Base-by-base conservation (phyloP, 2,797 vertebrate genomes). In the Girardinus metallicus region DNA sequence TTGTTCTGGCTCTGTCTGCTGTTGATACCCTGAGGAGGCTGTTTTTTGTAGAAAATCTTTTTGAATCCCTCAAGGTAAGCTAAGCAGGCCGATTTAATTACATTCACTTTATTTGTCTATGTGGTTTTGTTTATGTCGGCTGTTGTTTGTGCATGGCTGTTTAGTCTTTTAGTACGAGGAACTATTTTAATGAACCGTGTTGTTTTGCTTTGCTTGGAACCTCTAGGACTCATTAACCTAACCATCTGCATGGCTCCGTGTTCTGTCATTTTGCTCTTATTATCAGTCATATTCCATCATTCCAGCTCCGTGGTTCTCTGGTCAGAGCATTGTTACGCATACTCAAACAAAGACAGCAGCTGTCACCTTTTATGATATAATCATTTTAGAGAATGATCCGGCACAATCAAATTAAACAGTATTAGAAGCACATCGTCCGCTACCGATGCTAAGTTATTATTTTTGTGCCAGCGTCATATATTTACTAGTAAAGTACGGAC, bases 31-130 rank as follows among this genome's bases (percentile, higher is more conserved):
- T 98, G 77, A 97, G 96, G 81, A 95, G 91, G 80, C 96, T 98
- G 80, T 83, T 98, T 85, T 96, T 98, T 77, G 97, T 98, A 23
- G 93, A 92, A 76, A 96, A 94, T 90, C 85, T 97, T 41, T 94
- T 97, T 82, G 95, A 97, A 79, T 98, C 97, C 57, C 87, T 97
- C 23, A 98, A 98, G 97, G 97, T 98, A 86, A 91, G 89, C 6
- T 60, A 39, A 11, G 53, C n/a, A 44, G n/a, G 44, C 11, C 75
- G 34, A 76, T 41, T 0, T n/a, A 71, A 26, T 57, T 8, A 41
- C 11, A 12, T 23, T 47, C 34, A 10, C 4, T 34, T 15, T 9
- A 29, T 31, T 34, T 73, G 49, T 36, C 5, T 71, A 4, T 53
- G 73, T 80, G 43, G 55, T 43, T 66, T n/a, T 80, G 46, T 23